Evolutionary conservation across 92 coral and sea anemone genomes (phyloP).

Genomic region (Palythoa grandis): DNA sequence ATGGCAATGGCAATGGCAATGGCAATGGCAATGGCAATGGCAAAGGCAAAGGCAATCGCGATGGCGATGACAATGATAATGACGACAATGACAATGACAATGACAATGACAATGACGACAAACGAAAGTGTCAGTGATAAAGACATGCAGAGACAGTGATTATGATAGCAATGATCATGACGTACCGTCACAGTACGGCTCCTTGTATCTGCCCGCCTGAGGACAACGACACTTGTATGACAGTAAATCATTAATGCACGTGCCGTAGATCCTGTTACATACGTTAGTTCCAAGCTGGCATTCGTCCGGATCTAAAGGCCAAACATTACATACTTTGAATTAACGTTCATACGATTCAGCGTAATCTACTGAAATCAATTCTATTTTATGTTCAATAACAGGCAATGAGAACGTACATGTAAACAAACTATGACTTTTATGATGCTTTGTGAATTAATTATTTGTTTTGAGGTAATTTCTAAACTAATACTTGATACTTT

Average conservation of each 20-base stretch:
- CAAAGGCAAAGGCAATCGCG: too few species aligned
- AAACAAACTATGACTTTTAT: too few species aligned
- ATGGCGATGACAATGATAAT: not conserved
- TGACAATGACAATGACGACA: too few species aligned
- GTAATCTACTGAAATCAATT: not conserved
- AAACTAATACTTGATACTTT: too few species aligned
- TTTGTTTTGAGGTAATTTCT: too few species aligned
- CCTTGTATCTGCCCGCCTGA: not conserved
- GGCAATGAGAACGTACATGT: not conserved
- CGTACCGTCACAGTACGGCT: constrained; percentile 3
- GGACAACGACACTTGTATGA: constrained; percentile 5
- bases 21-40: too few species aligned
- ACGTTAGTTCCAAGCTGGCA: not conserved
- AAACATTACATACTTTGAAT: not conserved
- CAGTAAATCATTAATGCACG: not conserved
- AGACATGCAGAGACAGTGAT: not conserved
- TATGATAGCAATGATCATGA: not conserved
- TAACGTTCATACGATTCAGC: not conserved
- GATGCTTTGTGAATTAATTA: too few species aligned
- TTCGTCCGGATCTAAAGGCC: not conserved
- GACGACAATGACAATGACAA: too few species aligned
- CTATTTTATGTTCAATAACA: not conserved
- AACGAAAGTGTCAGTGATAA: too few species aligned
- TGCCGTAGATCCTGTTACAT: not conserved
- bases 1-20: too few species aligned